Percentiles rank a stretch among this genome's conserved stretches.
Conservation (phyloP, 23 tunicate species). For the Botrylloides violaceus region DNA sequence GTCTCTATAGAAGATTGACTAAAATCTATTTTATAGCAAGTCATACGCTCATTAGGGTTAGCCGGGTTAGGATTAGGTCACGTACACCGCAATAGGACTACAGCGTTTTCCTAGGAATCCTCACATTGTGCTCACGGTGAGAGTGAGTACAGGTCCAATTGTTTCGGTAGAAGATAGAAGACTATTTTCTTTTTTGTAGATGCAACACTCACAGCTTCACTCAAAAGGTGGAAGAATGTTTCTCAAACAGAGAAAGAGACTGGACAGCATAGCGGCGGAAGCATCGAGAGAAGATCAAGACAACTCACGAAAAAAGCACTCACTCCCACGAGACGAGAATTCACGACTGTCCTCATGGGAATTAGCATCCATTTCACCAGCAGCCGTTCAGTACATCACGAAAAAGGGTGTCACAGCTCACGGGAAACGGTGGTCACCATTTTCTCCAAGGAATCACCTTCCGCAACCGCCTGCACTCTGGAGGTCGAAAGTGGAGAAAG, state of each 20-base stretch:
- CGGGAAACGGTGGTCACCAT: not conserved
- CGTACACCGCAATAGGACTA: too few relatives aligned
- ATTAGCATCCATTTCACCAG: constrained; percentile 19
- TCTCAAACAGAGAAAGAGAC: constrained; percentile 59
- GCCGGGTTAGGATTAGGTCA: too few relatives aligned
- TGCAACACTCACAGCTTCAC: constrained; percentile 8
- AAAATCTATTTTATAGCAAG: too few relatives aligned
- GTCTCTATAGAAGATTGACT: too few relatives aligned
- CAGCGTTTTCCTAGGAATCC: too few relatives aligned
- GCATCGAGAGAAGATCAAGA: constrained; percentile 7
- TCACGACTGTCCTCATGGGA: constrained; percentile 35
- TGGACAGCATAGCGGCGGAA: constrained; percentile 46
- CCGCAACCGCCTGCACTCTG: constrained; percentile 49
- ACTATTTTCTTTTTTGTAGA: constrained; percentile 8
- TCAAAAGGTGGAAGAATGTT: constrained; percentile 73
- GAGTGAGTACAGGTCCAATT: too few relatives aligned
- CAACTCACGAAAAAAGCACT: not conserved
- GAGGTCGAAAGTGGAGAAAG: constrained; percentile 66
- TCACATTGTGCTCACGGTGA: too few relatives aligned
- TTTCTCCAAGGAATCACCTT: constrained; percentile 16
- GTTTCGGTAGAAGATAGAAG: too few relatives aligned
- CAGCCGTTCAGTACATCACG: constrained; percentile 38
- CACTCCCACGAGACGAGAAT: not conserved
- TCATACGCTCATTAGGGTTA: too few relatives aligned
- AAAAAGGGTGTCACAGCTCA: not conserved